Percentiles rank a stretch among this genome's conserved stretches.
Conservation (phyloP, 1,140 invertebrate species). For the Lithobius niger region DNA sequence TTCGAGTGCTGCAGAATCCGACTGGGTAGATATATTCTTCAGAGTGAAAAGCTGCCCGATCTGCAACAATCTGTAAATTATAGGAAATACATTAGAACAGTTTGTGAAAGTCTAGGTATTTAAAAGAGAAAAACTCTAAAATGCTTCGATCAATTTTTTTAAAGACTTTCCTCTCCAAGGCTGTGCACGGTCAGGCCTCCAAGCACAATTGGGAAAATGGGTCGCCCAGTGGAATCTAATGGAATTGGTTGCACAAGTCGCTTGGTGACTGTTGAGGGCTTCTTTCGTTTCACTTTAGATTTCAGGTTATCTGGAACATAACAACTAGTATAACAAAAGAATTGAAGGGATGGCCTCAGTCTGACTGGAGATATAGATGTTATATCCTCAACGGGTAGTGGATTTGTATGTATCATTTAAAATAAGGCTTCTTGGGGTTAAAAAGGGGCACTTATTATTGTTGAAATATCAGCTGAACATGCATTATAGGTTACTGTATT, state of each 20-base stretch:
- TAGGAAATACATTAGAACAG: too few species aligned
- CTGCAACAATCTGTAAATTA: constrained; percentile 42
- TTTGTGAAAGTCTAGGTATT: too few species aligned
- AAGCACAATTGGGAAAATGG: constrained; percentile 57
- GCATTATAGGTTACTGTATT: too few species aligned
- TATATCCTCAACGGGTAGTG: too few species aligned
- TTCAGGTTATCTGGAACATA: constrained; percentile 19
- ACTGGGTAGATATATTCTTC: constrained; percentile 61
- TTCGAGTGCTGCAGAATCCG: constrained; percentile 62
- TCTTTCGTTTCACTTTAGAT: constrained; percentile 22
- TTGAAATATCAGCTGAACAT: neutral
- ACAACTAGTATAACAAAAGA: constrained; percentile 9
- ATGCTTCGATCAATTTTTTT: neutral
- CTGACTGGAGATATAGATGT: neutral
- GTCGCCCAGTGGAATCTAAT: constrained; percentile 49
- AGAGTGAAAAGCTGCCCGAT: constrained; percentile 52
- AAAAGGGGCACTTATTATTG: neutral
- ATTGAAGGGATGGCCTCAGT: neutral
- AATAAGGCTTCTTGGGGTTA: too few species aligned
- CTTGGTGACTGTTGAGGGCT: constrained; percentile 26
- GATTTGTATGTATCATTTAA: too few species aligned
- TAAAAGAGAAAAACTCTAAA: too few species aligned
- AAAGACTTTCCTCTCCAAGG: constrained; percentile 49
- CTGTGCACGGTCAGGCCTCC: constrained; percentile 60
- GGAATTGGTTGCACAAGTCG: constrained; percentile 47